phyloP scores from a whole-genome alignment of 2,113 vertebrate species.

The Gambusia holbrooki region DNA sequence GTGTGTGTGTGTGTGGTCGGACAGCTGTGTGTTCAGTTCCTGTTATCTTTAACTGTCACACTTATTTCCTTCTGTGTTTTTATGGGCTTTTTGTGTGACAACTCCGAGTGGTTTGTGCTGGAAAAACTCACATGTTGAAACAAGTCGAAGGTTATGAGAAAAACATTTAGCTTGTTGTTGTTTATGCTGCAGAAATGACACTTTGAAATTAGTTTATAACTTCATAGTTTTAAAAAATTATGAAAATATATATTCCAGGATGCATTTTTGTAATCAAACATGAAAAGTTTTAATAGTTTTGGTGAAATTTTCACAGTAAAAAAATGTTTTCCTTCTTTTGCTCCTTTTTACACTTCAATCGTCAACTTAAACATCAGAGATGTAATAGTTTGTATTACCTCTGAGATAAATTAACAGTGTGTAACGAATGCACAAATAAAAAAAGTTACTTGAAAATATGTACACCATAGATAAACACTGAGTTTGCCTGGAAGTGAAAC shows the following conservation, averaged over 20 bases:
- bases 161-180: neutral
- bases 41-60: constrained; percentile 71
- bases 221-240: neutral
- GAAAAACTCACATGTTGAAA: constrained; percentile 11
- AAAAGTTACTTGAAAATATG: no score
- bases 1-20: constrained; percentile 51
- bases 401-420: no score
- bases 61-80: constrained; percentile 57
- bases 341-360: no score
- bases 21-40: constrained; percentile 65
- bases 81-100: constrained; percentile 1
- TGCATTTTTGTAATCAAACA: neutral
- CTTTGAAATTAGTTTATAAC: neutral
- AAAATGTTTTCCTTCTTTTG: no score
- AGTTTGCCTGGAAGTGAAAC: no score
- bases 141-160: neutral
- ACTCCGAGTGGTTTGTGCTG: constrained; percentile 22
- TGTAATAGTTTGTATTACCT: no score
- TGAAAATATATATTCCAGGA: no score
- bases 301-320: no score
- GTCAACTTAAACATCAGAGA: no score
- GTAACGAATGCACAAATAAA: no score
- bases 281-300: neutral
- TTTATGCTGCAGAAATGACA: neutral
- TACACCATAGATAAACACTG: no score